A percentile compares a stretch with the other conserved stretches of the same genome.
Evolutionary conservation across 2,113 vertebrate genomes (phyloP).

Genomic region (Chaetorhynchus papuensis): DNA sequence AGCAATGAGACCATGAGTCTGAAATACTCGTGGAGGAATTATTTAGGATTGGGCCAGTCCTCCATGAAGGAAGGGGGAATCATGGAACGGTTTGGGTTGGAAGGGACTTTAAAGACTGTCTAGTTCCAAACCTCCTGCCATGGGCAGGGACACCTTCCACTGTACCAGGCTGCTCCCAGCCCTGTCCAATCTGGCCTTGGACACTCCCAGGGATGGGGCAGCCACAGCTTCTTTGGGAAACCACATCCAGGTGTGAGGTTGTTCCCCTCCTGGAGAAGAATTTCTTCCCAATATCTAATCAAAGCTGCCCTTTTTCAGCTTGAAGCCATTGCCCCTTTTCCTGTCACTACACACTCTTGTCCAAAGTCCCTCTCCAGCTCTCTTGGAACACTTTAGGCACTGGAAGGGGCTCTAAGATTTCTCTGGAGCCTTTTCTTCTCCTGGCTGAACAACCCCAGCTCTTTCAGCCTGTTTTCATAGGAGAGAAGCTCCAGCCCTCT

Average conservation of each 20-base stretch:
- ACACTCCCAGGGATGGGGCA: not conserved
- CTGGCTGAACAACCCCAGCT: not conserved
- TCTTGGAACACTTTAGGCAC: not conserved
- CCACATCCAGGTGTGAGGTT: not conserved
- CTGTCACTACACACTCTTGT: not conserved
- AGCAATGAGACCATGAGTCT: constrained; percentile 7
- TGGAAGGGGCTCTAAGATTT: not conserved
- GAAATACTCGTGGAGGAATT: not conserved
- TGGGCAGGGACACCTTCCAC: not conserved
- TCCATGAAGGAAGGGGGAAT: not conserved
- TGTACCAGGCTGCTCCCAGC: not conserved
- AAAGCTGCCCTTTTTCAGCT: not conserved
- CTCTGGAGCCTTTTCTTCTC: not conserved
- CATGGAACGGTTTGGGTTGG: not conserved
- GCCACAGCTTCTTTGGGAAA: not conserved
- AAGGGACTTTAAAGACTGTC: not conserved
- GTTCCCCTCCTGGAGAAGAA: not conserved
- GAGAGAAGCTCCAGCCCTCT: not conserved
- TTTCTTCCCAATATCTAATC: not conserved
- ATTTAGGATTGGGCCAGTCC: not conserved
- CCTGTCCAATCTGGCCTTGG: not conserved
- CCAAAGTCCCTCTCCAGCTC: not conserved
- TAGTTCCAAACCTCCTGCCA: not conserved
- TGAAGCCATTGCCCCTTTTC: not conserved
- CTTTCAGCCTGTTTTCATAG: not conserved